These are phyloP conservation scores for Hypanus sabinus DNA, from an alignment of 2,113 vertebrate genomes.

Conservation along the genomic window DNA sequence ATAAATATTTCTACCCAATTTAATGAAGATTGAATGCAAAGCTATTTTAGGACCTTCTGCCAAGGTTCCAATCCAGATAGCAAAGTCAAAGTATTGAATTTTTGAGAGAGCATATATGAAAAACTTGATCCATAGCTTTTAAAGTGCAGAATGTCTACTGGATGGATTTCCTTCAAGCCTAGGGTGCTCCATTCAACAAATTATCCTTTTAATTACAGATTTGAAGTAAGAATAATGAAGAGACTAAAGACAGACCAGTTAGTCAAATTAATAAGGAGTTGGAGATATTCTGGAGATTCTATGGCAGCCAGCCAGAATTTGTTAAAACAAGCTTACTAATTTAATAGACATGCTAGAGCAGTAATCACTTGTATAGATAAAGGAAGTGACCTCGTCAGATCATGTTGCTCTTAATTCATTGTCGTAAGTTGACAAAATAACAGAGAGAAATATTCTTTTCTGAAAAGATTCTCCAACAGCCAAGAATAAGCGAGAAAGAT, in stretches of 20 bases:
- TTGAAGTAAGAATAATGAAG: background rate
- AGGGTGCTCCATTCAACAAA: background rate
- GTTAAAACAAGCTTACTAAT: background rate
- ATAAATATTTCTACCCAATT: background rate
- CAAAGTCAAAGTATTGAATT: background rate
- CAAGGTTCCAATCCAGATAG: background rate
- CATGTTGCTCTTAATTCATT: no score
- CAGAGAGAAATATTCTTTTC: background rate
- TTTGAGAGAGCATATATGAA: background rate
- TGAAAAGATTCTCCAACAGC: background rate
- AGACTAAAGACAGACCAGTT: background rate
- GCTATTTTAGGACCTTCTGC: background rate
- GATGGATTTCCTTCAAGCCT: background rate
- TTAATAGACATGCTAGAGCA: background rate
- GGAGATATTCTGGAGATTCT: background rate
- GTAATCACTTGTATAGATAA: background rate
- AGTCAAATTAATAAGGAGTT: background rate
- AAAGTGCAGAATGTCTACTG: background rate
- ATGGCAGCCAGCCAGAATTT: background rate
- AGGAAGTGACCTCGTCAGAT: no score
- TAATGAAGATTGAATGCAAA: background rate
- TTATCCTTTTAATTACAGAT: background rate
- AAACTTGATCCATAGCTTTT: background rate
- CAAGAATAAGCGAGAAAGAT: background rate
- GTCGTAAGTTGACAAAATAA: background rate